Evolutionary conservation across 2,797 vertebrate species (phyloP), one percentile per base, ranked within the genome.

Genomic region (Helicolenus hilgendorfi): DNA sequence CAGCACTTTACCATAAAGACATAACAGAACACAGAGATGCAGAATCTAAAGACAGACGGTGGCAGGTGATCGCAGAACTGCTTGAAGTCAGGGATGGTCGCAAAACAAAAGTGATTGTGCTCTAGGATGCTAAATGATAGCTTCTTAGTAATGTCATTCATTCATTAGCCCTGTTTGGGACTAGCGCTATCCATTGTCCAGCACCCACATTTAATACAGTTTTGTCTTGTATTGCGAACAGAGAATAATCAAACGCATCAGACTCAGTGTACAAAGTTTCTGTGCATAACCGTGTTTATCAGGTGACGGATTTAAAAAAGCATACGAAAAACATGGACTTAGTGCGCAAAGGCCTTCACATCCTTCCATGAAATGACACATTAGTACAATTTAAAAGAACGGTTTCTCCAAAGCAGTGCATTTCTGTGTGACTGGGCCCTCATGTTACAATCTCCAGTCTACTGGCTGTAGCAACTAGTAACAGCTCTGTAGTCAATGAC

Each of bases 401-500:
- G 26, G 10, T 49, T 24, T 33, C 31, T 49, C 13, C 2, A 10
- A 41, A 24, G 22, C 22, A 22, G 8, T 15, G 31, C 15, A 7
- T 41, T 49, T 70, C 38, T 24, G 26, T 41, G 36, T 36, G 24
- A 76, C 15, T 29, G 20, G 14, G 13, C 9, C 6, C 20, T 33
- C 36, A 55, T 64, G 60, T 68, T 35, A 62, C 22, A n/a, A 60
- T 41, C 65, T 31, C 20, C 5, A 70, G 11, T 7, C 5, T 4
- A 36, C 11, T 1, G 7, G 22, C 29, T 49, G 45, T 13, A 38
- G 36, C 27, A 53, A 29, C 69, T 27, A 63, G 56, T 15, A 68
- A 86, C 67, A 60, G 26, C 81, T 73, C 36, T 27, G 26, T 10
- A 65, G 72, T 87, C 56, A 64, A 86, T 77, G 86, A 88, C 45